Evolutionary conservation across 2,888 invertebrate genomes (phyloP).

Genomic region (Dicroscelio sp.): DNA sequence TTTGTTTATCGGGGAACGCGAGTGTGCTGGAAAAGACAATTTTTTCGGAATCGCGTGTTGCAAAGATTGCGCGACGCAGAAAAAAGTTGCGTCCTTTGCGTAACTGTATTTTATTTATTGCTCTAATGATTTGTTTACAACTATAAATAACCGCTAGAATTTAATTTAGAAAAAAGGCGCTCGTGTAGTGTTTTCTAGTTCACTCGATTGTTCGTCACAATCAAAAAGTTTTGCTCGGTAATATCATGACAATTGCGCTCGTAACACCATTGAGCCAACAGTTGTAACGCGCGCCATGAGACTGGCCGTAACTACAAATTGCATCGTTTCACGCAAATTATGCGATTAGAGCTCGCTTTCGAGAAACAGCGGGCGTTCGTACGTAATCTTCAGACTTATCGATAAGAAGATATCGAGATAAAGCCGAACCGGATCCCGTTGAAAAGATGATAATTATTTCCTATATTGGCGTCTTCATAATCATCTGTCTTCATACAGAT

Average conservation of each 20-base stretch:
- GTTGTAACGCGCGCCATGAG: slow-evolving; percentile 57
- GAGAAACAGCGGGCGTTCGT: slow-evolving; percentile 61
- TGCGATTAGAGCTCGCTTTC: slow-evolving; percentile 87
- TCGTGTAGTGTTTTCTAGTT: too few species aligned
- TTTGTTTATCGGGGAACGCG: slow-evolving; percentile 1
- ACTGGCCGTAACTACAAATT: slow-evolving; percentile 89
- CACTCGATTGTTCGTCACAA: slow-evolving; percentile 31
- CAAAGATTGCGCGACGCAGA: not conserved
- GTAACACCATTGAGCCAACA: slow-evolving; percentile 28
- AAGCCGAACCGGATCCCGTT: slow-evolving; percentile 34
- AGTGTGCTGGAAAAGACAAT: not conserved
- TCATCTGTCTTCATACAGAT: too few species aligned
- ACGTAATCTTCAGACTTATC: slow-evolving; percentile 61
- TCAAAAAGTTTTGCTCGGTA: slow-evolving; percentile 35
- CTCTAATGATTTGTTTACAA: slow-evolving; percentile 30
- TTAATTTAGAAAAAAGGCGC: not conserved
- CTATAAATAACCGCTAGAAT: slow-evolving; percentile 38
- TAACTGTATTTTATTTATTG: slow-evolving; percentile 27
- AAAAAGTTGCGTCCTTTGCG: slow-evolving; percentile 33
- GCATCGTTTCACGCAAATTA: slow-evolving; percentile 90
- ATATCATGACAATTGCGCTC: slow-evolving; percentile 49
- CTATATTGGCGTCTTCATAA: slow-evolving; percentile 16
- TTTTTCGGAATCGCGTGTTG: not conserved
- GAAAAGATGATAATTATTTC: slow-evolving; percentile 54
- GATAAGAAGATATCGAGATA: slow-evolving; percentile 50